A percentile compares a stretch with the other conserved stretches of the same genome.
phyloP scores from a whole-genome alignment of 1,140 invertebrate genomes.

The Pogonomyrmex californicus region DNA sequence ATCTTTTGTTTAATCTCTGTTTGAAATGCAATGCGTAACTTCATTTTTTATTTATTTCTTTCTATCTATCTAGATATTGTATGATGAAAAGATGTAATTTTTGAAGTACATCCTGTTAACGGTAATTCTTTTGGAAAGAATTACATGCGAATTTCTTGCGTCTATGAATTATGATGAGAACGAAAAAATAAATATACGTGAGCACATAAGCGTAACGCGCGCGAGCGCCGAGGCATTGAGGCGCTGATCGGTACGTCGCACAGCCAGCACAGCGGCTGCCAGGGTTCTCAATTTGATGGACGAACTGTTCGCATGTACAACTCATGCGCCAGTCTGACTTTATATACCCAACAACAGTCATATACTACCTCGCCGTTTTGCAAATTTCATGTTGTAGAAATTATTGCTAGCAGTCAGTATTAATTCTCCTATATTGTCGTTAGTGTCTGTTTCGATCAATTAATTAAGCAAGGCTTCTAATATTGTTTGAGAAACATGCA shows the following conservation, averaged over 20 bases:
- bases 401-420: constrained; percentile 81
- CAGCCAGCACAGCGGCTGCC: constrained; percentile 71
- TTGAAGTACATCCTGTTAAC: neutral
- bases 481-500: constrained; percentile 27
- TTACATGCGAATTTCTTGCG: constrained; percentile 43
- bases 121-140: neutral
- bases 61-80: neutral
- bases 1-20: neutral
- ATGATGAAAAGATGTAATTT: neutral
- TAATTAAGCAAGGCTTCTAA: constrained; percentile 53
- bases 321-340: constrained; percentile 62
- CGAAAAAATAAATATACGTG: constrained; percentile 55
- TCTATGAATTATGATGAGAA: constrained; percentile 23
- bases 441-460: constrained; percentile 69
- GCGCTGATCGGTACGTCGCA: constrained; percentile 75
- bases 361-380: constrained; percentile 83
- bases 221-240: constrained; percentile 54
- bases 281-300: constrained; percentile 84
- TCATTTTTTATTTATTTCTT: neutral
- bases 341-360: constrained; percentile 74
- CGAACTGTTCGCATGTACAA: constrained; percentile 85
- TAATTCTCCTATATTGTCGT: constrained; percentile 74
- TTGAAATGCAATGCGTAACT: neutral
- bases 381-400: constrained; percentile 83
- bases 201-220: constrained; percentile 78